Percentiles rank a stretch among this genome's conserved stretches.
Evolutionary conservation across 2,797 vertebrate genomes (phyloP).

Genomic region (Galaxias olidus): DNA sequence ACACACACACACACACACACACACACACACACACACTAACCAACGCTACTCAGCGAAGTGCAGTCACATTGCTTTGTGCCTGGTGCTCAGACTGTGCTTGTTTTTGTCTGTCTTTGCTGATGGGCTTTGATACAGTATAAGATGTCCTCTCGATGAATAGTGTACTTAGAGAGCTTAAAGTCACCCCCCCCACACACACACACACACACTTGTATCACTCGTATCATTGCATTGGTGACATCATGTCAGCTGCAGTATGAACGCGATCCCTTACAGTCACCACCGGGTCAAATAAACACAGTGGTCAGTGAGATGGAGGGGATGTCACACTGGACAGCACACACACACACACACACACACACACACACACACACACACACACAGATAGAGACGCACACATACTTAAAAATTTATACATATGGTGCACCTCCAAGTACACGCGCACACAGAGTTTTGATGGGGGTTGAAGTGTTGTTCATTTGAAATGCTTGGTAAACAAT

Average conservation of each 20-base stretch:
- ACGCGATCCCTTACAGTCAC: conserved; percentile 55
- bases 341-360: conserved; percentile 18
- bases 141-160: conserved; percentile 53
- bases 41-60: not conserved
- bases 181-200: not conserved
- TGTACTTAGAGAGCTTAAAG: conserved; percentile 43
- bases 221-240: conserved; percentile 38
- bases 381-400: not conserved
- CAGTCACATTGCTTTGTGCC: conserved; percentile 31
- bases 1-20: not conserved
- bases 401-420: not conserved
- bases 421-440: not conserved
- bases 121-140: conserved; percentile 56
- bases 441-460: no score
- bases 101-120: conserved; percentile 55
- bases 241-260: conserved; percentile 63
- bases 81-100: conserved; percentile 50
- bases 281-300: conserved; percentile 60
- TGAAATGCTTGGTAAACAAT: no score
- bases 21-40: conserved; percentile 8
- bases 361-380: conserved; percentile 17
- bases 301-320: conserved; percentile 19
- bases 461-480: no score
- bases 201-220: not conserved
- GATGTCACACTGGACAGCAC: conserved; percentile 6